These are phyloP conservation scores for Liasis olivaceus DNA, from an alignment of 2,797 vertebrate species.

Conservation along the genomic window DNA sequence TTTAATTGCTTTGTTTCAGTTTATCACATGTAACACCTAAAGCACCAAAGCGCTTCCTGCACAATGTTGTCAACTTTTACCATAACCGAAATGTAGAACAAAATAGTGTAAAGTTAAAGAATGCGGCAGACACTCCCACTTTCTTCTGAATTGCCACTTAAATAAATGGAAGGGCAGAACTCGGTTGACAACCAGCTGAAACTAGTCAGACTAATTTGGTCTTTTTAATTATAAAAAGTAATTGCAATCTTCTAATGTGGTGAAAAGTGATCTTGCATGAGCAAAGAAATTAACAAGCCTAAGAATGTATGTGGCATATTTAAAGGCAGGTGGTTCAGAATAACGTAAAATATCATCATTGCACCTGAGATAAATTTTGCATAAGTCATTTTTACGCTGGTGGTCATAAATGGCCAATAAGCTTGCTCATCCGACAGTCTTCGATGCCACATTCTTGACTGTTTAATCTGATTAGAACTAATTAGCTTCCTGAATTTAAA, in stretches of 20 bases:
- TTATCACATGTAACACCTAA: background rate
- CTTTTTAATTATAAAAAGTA: slow-evolving; percentile 59
- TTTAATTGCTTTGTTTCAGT: background rate
- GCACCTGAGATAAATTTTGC: background rate
- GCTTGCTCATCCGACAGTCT: slow-evolving; percentile 2
- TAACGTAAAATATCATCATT: background rate
- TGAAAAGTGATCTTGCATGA: slow-evolving; percentile 46
- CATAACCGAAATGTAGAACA: background rate
- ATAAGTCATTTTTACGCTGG: background rate
- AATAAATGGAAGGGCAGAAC: slow-evolving; percentile 54
- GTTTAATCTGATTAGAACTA: background rate
- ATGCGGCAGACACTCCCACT: slow-evolving; percentile 45
- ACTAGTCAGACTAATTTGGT: slow-evolving; percentile 46
- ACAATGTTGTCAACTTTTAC: background rate
- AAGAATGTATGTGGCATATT: slow-evolving; percentile 15
- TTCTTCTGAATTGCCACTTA: slow-evolving; percentile 40
- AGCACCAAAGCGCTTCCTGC: background rate
- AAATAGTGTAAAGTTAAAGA: slow-evolving; percentile 59
- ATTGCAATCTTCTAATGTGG: slow-evolving; percentile 49
- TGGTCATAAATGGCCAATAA: background rate
- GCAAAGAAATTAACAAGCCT: slow-evolving; percentile 47
- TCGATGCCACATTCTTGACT: background rate
- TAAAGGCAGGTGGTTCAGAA: slow-evolving; percentile 25
- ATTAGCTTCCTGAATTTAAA: background rate
- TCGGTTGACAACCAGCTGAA: slow-evolving; percentile 23